These are phyloP conservation scores for Zosterops pallidus DNA, from an alignment of 2,113 vertebrate genomes.

Conservation along the genomic window DNA sequence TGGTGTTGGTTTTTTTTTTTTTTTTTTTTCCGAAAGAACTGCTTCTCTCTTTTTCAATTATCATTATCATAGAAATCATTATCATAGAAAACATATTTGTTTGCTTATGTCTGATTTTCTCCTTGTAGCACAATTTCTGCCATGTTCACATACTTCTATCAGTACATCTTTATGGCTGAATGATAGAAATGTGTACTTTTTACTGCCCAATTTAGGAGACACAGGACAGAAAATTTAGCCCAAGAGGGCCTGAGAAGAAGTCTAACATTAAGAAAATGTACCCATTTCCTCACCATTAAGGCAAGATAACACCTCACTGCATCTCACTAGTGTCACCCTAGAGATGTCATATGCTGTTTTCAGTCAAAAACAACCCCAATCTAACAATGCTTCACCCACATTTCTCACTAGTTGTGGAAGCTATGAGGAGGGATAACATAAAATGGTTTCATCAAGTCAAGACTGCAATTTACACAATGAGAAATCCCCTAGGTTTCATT, in stretches of 20 bases:
- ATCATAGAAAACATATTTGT: background rate
- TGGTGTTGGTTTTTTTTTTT: background rate
- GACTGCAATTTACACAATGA: background rate
- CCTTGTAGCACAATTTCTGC: background rate
- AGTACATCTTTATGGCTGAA: background rate
- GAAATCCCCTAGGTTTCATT: background rate
- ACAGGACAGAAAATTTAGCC: background rate
- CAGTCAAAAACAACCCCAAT: background rate
- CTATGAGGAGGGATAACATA: background rate
- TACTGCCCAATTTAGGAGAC: background rate
- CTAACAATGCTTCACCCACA: background rate
- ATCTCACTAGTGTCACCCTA: background rate
- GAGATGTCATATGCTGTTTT: background rate
- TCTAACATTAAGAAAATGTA: background rate
- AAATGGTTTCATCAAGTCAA: background rate
- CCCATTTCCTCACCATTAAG: background rate
- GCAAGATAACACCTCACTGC: background rate
- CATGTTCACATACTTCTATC: fast-evolving
- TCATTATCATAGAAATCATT: background rate
- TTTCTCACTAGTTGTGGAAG: background rate
- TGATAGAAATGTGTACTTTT: background rate
- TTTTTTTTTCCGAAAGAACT: background rate
- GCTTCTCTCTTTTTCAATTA: background rate
- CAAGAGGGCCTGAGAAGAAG: background rate
- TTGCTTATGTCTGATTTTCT: background rate